phyloP scores from a whole-genome alignment of 1,140 invertebrate genomes.

The Zaprionus tsacasi region DNA sequence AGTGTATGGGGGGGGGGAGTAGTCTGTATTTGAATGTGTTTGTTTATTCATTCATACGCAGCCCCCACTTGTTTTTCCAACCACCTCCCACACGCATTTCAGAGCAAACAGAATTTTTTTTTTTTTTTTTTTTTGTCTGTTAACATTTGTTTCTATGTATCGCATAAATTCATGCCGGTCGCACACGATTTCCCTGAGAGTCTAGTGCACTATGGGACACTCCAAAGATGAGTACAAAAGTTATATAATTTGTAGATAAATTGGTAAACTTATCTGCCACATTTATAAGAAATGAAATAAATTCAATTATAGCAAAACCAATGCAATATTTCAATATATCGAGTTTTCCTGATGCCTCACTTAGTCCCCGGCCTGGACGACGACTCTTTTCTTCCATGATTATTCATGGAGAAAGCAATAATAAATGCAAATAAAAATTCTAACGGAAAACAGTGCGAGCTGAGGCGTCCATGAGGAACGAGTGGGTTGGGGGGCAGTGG shows the following conservation, averaged over 20 bases:
- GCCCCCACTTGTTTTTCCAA: background rate
- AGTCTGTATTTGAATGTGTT: slow-evolving; percentile 14
- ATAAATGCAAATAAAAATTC: background rate
- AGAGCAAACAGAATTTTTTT: background rate
- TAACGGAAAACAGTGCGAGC: slow-evolving; percentile 4
- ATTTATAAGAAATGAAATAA: background rate
- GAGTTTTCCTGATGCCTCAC: background rate
- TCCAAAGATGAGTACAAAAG: background rate
- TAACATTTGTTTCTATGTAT: slow-evolving; percentile 11
- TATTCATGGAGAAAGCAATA: slow-evolving; percentile 3
- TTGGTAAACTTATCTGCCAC: background rate
- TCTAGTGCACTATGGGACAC: background rate
- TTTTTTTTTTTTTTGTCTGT: background rate
- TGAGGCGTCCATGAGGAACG: background rate
- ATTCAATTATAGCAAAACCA: background rate
- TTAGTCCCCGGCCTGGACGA: too few species aligned
- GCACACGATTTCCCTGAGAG: slow-evolving; percentile 1
- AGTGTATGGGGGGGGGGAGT: background rate
- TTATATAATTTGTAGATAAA: background rate
- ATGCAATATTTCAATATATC: background rate
- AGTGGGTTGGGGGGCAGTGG: too few species aligned
- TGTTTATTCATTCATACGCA: slow-evolving; percentile 15
- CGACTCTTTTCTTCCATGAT: background rate
- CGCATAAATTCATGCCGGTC: slow-evolving; percentile 19
- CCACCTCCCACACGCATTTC: background rate